Base-by-base conservation (phyloP, 1,140 invertebrate species). In the Nylanderia fulva region DNA sequence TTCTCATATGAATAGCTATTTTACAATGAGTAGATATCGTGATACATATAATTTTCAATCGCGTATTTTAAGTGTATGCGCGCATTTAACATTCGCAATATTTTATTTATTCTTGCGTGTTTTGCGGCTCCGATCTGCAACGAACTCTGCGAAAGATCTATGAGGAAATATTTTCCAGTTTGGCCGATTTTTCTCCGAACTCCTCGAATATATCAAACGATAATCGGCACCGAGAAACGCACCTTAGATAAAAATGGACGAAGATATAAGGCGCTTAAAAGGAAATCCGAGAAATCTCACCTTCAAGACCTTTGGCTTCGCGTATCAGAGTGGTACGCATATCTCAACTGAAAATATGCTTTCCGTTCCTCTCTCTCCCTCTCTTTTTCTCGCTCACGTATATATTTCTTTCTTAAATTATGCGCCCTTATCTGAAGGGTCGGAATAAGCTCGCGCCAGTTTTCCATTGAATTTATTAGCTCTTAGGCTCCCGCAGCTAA, bases 351-450 rank as follows among this genome's bases (percentile, higher is more conserved):
- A 72, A 85, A 79, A 36, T 72, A 54, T 71, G 52, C 58, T 75
- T 71, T 74, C 18, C 33, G 33, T 54, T 45, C 13, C 60, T 66
- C 42, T 39, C 13, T 45, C 63, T 5, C 42, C 48, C 13, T 45
- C 63, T 5, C n/a, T 18, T n/a, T 29, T 27, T n/a, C 27, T 6
- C 33, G 18, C n/a, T 64, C 60, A 39, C 6, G 18, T 27, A 39
- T 29, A 36, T 83, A 60, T 39, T 58, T 69, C 60, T 69, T 64
- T 71, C 48, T 79, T 91, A 90, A 91, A 88, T 92, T 90, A 90
- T 91, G 63, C 91, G 71, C 82, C 86, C 91, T 92, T 92, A 92
- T 92, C 91, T 90, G 33, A 29, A 82, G 60, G 86, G 83, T 83
- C 85, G 84, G 86, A 88, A 85, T 92, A 92, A 91, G 85, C 90